Percentiles rank a stretch among this genome's conserved stretches.
Evolutionary conservation across 30 jellyfish, hydroid and myxozoan species (phyloP).

Genomic region (Aurelia aurita): DNA sequence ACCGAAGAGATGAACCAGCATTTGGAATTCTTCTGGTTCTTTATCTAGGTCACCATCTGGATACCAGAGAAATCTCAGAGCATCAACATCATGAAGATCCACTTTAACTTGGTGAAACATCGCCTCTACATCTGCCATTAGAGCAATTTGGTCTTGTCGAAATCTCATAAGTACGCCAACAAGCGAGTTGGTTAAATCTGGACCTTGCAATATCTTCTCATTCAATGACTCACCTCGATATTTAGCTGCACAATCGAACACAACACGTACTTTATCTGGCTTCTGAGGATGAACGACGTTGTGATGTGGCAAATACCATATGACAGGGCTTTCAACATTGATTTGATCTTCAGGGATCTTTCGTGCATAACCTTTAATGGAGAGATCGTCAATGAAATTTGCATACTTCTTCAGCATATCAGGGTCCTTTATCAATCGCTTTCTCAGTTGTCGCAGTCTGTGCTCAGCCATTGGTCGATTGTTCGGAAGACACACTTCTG

Average conservation of each 20-base stretch:
- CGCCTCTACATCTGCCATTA: constrained; percentile 69
- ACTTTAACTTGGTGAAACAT: constrained; percentile 72
- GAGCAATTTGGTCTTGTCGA: constrained; percentile 41
- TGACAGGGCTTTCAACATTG: too few species aligned
- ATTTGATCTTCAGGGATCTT: constrained; percentile 41
- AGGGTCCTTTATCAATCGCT: constrained; percentile 28
- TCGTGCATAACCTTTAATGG: constrained; percentile 25
- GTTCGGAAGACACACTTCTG: constrained; percentile 26
- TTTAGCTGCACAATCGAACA: constrained; percentile 75
- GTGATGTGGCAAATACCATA: constrained; percentile 80
- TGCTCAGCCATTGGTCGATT: constrained; percentile 36
- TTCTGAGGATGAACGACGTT: constrained; percentile 62
- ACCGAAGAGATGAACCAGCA: constrained; percentile 71
- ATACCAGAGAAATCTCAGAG: constrained; percentile 68
- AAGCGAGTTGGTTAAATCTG: constrained; percentile 59
- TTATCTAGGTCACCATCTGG: constrained; percentile 44
- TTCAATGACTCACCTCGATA: constrained; percentile 46
- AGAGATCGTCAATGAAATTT: constrained; percentile 36
- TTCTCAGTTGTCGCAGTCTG: constrained; percentile 20
- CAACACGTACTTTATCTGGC: too few species aligned
- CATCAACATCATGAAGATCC: constrained; percentile 37
- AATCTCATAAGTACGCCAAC: constrained; percentile 62
- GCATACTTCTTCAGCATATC: constrained; percentile 20
- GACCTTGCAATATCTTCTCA: constrained; percentile 53
- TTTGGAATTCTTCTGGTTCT: constrained; percentile 30